A percentile compares a stretch with the other conserved stretches of the same genome.
Evolutionary conservation across 2,888 invertebrate species (phyloP).

Genomic region (Cyclophora albipunctata): DNA sequence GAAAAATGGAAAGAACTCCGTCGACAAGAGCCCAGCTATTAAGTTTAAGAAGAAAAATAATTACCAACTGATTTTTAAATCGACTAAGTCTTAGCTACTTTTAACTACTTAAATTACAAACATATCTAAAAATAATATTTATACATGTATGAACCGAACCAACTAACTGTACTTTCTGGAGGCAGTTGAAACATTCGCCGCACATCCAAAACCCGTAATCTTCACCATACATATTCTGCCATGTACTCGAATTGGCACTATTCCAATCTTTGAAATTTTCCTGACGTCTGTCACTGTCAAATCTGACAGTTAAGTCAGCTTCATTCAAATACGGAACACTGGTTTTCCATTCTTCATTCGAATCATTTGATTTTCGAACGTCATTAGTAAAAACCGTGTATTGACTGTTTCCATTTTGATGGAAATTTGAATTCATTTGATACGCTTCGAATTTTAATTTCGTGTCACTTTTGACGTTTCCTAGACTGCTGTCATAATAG

Average conservation of each 20-base stretch:
- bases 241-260: not conserved
- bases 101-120: not conserved
- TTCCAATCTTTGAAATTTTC: not conserved
- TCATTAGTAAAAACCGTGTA: too few species aligned
- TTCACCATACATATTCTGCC: constrained; percentile 1
- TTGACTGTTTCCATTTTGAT: too few species aligned
- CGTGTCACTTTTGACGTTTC: not conserved
- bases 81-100: too few species aligned
- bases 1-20: too few species aligned
- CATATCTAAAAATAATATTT: constrained; percentile 1
- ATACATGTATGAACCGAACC: constrained; percentile 15
- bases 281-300: not conserved
- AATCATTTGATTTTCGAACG: too few species aligned
- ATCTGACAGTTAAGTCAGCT: not conserved
- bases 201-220: constrained; percentile 20
- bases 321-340: too few species aligned
- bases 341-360: too few species aligned
- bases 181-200: constrained; percentile 28
- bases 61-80: too few species aligned
- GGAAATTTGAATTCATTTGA: too few species aligned
- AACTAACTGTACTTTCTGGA: constrained; percentile 48
- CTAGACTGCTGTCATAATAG: too few species aligned
- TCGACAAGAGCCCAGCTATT: too few species aligned
- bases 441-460: not conserved
- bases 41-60: too few species aligned